Conservation (phyloP, 2,888 invertebrate genomes). For the Platycnemis pennipes region DNA sequence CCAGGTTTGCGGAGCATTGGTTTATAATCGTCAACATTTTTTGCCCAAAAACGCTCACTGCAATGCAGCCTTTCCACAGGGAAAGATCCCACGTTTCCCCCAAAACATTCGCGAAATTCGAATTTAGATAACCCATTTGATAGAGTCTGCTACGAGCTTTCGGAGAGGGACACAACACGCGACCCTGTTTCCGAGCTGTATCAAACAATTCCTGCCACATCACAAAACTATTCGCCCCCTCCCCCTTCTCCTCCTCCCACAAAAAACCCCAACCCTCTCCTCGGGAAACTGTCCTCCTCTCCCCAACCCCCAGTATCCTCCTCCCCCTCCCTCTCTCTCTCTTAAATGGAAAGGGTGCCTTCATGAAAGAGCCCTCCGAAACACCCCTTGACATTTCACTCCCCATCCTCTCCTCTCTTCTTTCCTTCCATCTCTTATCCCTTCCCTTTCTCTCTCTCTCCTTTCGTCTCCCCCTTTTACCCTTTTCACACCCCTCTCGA, state of each 20-base stretch:
- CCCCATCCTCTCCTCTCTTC: background rate
- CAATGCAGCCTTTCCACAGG: too few species aligned
- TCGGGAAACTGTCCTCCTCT: background rate
- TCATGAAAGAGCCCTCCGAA: background rate
- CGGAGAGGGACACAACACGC: too few species aligned
- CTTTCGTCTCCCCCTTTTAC: background rate
- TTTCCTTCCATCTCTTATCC: too few species aligned
- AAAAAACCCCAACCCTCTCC: background rate
- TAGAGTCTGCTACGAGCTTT: too few species aligned
- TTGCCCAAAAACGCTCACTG: too few species aligned
- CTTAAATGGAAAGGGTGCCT: constrained; percentile 36
- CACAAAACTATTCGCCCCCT: background rate
- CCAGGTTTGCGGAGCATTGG: too few species aligned
- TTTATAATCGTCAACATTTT: too few species aligned
- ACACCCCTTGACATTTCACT: constrained; percentile 28
- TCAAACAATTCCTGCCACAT: background rate
- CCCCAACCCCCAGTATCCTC: background rate
- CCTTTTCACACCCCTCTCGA: background rate
- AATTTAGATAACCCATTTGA: too few species aligned
- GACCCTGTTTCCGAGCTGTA: too few species aligned
- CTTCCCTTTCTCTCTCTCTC: background rate
- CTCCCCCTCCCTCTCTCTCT: background rate
- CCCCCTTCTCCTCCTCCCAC: background rate
- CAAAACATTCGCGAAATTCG: too few species aligned
- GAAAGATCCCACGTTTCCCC: too few species aligned